Evolutionary conservation across 2,113 vertebrate species (phyloP).

Genomic region (Nannobrachium achirus): DNA sequence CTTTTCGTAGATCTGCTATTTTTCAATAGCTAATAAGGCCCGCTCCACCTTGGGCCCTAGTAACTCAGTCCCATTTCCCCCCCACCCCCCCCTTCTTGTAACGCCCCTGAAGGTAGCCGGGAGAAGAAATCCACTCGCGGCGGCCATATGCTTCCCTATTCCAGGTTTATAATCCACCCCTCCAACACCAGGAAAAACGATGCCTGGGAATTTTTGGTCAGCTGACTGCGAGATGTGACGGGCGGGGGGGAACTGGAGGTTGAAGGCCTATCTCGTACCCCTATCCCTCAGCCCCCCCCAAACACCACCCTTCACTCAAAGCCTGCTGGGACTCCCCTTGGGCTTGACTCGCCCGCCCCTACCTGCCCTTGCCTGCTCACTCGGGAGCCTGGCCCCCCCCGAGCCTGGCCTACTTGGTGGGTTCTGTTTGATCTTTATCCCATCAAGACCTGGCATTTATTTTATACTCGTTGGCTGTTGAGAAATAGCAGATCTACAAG

Average conservation of each 20-base stretch:
- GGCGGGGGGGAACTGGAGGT: conserved; percentile 26
- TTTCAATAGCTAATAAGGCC: too few species aligned
- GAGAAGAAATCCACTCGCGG: conserved; percentile 27
- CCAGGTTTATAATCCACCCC: conserved; percentile 53
- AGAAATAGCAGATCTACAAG: too few species aligned
- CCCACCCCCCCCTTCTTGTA: too few species aligned
- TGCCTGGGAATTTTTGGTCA: conserved; percentile 72
- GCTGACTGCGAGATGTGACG: conserved; percentile 58
- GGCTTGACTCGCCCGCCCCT: conserved; percentile 62
- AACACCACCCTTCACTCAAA: conserved; percentile 53
- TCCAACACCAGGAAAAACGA: conserved; percentile 34
- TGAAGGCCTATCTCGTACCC: conserved; percentile 16
- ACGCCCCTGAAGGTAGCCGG: conserved; percentile 20
- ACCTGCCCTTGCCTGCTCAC: conserved; percentile 62
- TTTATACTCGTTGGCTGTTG: too few species aligned
- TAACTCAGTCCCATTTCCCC: too few species aligned
- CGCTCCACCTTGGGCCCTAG: too few species aligned
- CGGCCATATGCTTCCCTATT: conserved; percentile 39
- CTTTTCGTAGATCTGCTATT: too few species aligned
- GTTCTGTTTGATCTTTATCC: conserved; percentile 80
- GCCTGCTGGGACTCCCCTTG: conserved; percentile 67
- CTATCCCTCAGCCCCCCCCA: too few species aligned
- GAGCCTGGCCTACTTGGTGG: conserved; percentile 69
- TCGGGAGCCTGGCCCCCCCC: conserved; percentile 59
- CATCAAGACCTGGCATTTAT: too few species aligned